Base-by-base conservation (phyloP, 2,113 vertebrate species). In the Scophthalmus maximus region DNA sequence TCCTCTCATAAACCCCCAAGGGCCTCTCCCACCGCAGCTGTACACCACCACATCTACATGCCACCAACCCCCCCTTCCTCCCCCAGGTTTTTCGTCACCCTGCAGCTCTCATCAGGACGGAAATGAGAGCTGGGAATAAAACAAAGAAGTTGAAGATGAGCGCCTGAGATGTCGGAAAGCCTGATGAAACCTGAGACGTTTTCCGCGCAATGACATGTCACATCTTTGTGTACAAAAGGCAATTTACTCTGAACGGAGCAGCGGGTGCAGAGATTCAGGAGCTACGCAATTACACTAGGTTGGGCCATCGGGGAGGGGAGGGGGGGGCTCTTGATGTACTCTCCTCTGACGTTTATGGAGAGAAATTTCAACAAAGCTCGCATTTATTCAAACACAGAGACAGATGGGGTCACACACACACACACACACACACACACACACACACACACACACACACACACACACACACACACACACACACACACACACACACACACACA, bases 101-200 rank as follows among this genome's bases (percentile, higher is more conserved):
- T 0, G 4, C 27, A 60, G 72, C 76, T 81, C 76, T 79, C 66
- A 68, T 81, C 85, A 73, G 46, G 57, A 81, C 29, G 81, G 74
- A 88, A 84, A 88, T 56, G 26, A 58, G 68, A 76, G 51, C 34
- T 50, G 34, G 22, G 65, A 68, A n/a, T 73, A 29, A 49, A 20
- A 68, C 55, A 65, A 53, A 18, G 44, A 30, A 58, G 75, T 53
- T 9, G 23, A 38, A 47, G 69, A 75, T 7, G 57, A 66, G 68
- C 7, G 42, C 6, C 34, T 1, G 66, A 63, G 53, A 76, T 42
- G 64, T 56, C 17, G 40, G 66, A 38, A 60, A 29, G 78, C 56
- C 75, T 90, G 90, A 92, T 90, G 90, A 90, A 92, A 89, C 62
- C 70, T 0, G 17, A 57, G 82, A 73, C 70, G 61, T 59, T 84